Conservation (phyloP, 2,797 vertebrate genomes). For the Bradypodion pumilum region DNA sequence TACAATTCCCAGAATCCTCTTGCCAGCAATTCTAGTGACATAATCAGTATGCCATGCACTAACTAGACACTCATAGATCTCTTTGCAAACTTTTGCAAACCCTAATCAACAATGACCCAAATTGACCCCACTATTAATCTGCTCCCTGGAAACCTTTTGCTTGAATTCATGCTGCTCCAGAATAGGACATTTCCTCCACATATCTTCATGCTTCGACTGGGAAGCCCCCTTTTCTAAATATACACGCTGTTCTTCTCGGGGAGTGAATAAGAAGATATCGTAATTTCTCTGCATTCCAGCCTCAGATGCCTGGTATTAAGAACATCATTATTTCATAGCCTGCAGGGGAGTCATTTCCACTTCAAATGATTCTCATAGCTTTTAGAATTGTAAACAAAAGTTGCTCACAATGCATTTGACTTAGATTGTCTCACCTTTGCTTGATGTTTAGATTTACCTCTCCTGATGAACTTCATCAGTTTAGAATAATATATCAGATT, state of each 20-base stretch:
- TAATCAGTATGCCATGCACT: not conserved
- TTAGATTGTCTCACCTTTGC: constrained; percentile 1
- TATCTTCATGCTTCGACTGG: not conserved
- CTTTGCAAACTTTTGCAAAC: not conserved
- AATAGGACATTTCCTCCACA: not conserved
- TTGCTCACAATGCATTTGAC: constrained; percentile 58
- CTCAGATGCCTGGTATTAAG: constrained; percentile 53
- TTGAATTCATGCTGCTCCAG: not conserved
- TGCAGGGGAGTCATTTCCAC: constrained; percentile 67
- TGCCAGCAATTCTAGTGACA: no score
- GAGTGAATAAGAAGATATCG: constrained; percentile 53
- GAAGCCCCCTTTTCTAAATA: constrained; percentile 15
- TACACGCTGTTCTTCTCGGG: constrained; percentile 51
- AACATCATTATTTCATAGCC: constrained; percentile 67
- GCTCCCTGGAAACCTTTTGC: not conserved
- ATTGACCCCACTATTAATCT: not conserved
- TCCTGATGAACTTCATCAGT: constrained; percentile 53
- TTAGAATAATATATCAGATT: constrained; percentile 42
- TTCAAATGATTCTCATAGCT: constrained; percentile 68
- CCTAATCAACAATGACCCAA: no score
- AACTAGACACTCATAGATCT: not conserved
- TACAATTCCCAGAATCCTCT: no score
- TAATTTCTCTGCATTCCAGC: constrained; percentile 56
- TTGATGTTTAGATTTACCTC: constrained; percentile 46
- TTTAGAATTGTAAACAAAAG: constrained; percentile 61